phyloP scores from a whole-genome alignment of 2,797 vertebrate species.

The Lutjanus campechanus region DNA sequence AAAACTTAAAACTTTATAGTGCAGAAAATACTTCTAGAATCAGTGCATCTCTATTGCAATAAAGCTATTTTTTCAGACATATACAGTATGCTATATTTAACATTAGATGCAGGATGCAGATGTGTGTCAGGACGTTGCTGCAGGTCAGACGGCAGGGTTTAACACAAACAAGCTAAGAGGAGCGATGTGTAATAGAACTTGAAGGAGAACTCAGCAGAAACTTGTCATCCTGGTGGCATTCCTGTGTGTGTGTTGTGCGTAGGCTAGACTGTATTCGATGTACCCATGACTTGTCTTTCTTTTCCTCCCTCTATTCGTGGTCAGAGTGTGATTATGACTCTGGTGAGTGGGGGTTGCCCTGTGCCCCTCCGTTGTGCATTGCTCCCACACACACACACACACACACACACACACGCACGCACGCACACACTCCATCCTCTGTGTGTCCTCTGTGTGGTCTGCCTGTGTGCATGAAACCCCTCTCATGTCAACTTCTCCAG shows the following conservation, averaged over 20 bases:
- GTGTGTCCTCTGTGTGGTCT: slow-evolving; percentile 74
- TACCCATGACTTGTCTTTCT: slow-evolving; percentile 84
- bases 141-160: slow-evolving; percentile 6
- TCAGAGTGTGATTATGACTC: slow-evolving; percentile 88
- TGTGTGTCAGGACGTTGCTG: neutral
- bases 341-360: slow-evolving; percentile 84
- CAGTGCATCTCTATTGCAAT: neutral
- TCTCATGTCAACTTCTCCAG: slow-evolving; percentile 67
- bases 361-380: slow-evolving; percentile 71
- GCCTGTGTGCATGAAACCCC: slow-evolving; percentile 76
- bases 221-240: slow-evolving; percentile 44
- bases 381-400: slow-evolving; percentile 34
- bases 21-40: neutral
- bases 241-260: slow-evolving; percentile 48
- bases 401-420: slow-evolving; percentile 24
- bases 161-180: slow-evolving; percentile 4
- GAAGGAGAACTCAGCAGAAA: slow-evolving; percentile 20
- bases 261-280: slow-evolving; percentile 70
- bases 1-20: neutral
- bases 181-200: slow-evolving; percentile 1
- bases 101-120: neutral
- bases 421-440: slow-evolving; percentile 50
- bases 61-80: neutral
- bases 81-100: neutral
- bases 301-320: slow-evolving; percentile 83